A percentile compares a stretch with the other conserved stretches of the same genome.
These are phyloP conservation scores for Tromatobia lineatoria DNA, from an alignment of 2,888 invertebrate species.

Conservation along the genomic window DNA sequence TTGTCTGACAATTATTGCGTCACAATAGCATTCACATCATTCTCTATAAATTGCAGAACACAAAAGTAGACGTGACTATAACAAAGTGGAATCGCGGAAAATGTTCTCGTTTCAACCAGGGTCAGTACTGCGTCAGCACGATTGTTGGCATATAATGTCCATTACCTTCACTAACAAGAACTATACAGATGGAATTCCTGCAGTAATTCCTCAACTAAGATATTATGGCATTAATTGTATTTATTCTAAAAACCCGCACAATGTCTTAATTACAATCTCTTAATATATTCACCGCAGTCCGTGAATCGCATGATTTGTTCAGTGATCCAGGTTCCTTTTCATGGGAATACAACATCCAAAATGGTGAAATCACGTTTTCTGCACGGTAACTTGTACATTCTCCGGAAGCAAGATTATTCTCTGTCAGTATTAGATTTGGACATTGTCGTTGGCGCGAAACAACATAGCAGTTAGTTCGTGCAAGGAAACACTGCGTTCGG, in stretches of 20 bases:
- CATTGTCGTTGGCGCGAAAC: not conserved
- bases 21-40: not conserved
- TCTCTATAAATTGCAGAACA: not conserved
- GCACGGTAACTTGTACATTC: not conserved
- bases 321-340: not conserved
- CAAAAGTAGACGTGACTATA: not conserved
- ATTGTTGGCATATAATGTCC: not conserved
- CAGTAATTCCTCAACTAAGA: not conserved
- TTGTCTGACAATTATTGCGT: not conserved
- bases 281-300: not conserved
- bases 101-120: not conserved
- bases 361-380: not conserved
- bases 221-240: not conserved
- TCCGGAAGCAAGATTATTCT: not conserved
- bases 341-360: not conserved
- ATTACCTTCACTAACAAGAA: not conserved
- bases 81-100: no score
- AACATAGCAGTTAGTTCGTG: slow-evolving; percentile 25
- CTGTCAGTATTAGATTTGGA: not conserved
- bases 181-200: not conserved
- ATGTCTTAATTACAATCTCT: not conserved
- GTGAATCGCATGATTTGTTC: not conserved
- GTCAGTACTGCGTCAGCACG: not conserved
- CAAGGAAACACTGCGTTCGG: slow-evolving; percentile 85
- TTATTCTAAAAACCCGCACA: not conserved